A percentile compares a stretch with the other conserved stretches of the same genome.
Conservation (phyloP, 2,113 vertebrate genomes). For the Irena cyanogastra region DNA sequence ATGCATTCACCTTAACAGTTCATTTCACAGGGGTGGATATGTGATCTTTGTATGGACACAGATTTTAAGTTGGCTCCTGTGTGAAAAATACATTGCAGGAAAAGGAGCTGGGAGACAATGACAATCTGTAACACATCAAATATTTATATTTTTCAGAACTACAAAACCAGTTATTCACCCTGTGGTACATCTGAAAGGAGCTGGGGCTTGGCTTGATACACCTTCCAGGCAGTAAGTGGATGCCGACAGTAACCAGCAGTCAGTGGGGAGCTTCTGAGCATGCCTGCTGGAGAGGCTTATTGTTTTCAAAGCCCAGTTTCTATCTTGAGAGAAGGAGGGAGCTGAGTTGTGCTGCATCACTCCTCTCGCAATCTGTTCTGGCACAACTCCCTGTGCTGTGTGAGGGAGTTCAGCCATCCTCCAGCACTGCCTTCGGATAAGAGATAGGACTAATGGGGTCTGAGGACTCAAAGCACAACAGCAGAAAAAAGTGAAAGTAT, state of each 20-base stretch:
- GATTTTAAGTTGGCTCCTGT: neutral
- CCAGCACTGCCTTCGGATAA: fast-evolving
- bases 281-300: conserved; percentile 22
- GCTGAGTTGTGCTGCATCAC: conserved; percentile 8
- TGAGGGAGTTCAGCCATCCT: neutral
- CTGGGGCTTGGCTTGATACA: neutral
- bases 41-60: neutral
- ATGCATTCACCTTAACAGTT: neutral
- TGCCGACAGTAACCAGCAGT: conserved; percentile 46
- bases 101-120: neutral
- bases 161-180: neutral
- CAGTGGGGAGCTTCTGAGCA: conserved; percentile 38
- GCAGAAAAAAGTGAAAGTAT: neutral
- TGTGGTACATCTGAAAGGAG: neutral
- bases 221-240: conserved; percentile 23
- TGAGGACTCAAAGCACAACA: neutral
- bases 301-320: conserved; percentile 26
- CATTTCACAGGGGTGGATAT: neutral
- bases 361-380: conserved; percentile 24
- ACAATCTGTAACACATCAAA: neutral
- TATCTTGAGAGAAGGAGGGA: conserved; percentile 40
- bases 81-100: neutral
- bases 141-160: neutral
- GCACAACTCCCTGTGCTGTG: neutral
- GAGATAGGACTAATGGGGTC: neutral